Evolutionary conservation across 2,797 vertebrate species (phyloP), one percentile per base, ranked within the genome.

Genomic region (Acipenser ruthenus): DNA sequence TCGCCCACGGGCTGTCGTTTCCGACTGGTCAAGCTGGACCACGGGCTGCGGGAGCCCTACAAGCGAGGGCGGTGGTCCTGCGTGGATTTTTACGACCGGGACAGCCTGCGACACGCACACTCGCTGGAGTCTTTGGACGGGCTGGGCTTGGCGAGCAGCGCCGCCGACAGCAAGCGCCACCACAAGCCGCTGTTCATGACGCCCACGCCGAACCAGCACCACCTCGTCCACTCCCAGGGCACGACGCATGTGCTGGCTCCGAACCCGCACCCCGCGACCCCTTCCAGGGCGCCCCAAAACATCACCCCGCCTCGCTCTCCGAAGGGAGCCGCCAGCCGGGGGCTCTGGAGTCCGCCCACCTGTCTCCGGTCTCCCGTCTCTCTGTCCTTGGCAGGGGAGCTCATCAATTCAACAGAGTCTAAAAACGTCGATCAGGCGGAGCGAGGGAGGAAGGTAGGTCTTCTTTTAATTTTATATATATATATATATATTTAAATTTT

Each of bases 11-110:
- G 78, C 18, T 94, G 92, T 3, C 89, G 93, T 9, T 95, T 95
- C 77, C 82, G 92, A 1, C 87, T 94, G 69, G 92, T 95, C 37
- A 82, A 91, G 12, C 78, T 95, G 78, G 85, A 83, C 8, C 83
- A 88, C 0, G 89, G 86, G 3, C 74, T 80, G 6, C 85, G 87
- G 0, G 83, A 91, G 63, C 86, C 89, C 0, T 93, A 89, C 76
- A 79, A 72, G 6, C 85, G 91, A 0, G 93, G 93, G 0, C 90
- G 93, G 23, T 95, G 93, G 93, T 92, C 83, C 0, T 95, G 93
- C 70, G 78, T 82, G 6, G 93, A 95, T 63, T 82, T 91, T 51
- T 77, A 83, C 62, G 89, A 93, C 69, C 73, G 79, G 1, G 84
- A 87, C 71, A 84, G 80, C 63, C 81, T 88, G 77, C 85, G 92